Evolutionary conservation across 2,797 vertebrate species (phyloP).

Genomic region (Spheniscus humboldti): DNA sequence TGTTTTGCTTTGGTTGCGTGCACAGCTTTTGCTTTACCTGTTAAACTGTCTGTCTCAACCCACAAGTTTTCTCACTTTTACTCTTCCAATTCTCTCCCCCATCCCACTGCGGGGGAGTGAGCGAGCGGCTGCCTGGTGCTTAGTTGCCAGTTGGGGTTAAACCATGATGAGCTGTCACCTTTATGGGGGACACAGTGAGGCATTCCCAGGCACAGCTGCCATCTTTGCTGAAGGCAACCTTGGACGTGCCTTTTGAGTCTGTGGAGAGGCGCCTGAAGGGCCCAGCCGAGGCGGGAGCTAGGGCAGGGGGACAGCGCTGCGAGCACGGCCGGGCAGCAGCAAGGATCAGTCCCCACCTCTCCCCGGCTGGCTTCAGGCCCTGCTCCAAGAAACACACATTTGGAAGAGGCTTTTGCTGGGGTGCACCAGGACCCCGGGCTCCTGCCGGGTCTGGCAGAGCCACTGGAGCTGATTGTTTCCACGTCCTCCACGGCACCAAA

Average conservation of each 20-base stretch:
- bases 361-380: too few species aligned
- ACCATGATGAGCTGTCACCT: neutral
- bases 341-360: too few species aligned
- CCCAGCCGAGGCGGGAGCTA: neutral
- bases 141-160: too few species aligned
- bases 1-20: too few species aligned
- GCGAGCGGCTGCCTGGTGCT: too few species aligned
- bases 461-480: neutral
- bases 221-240: neutral
- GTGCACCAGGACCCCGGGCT: fast-evolving
- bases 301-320: too few species aligned
- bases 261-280: neutral
- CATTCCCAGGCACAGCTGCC: neutral
- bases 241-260: fast-evolving
- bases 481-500: neutral
- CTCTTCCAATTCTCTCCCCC: too few species aligned
- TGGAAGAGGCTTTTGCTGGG: neutral
- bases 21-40: too few species aligned
- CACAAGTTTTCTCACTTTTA: too few species aligned
- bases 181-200: neutral
- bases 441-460: neutral
- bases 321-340: too few species aligned
- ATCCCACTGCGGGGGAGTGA: too few species aligned
- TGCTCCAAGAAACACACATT: fast-evolving
- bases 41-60: too few species aligned